Conservation (phyloP, 2,888 invertebrate genomes). For the Agriopis aurantiaria region DNA sequence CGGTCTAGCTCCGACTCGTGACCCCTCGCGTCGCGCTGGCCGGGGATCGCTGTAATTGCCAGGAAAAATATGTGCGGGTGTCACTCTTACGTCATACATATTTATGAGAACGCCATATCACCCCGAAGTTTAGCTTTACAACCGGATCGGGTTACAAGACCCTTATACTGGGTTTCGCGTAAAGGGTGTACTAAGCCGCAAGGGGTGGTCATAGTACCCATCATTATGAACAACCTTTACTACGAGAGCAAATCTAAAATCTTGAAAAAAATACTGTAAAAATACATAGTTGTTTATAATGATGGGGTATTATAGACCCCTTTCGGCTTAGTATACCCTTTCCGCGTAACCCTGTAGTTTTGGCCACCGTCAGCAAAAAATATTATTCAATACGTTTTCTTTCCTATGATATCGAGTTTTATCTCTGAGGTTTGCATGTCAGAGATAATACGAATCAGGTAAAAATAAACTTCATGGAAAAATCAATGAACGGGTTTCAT, state of each 20-base stretch:
- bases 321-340: background rate
- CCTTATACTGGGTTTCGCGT: too few species aligned
- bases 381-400: constrained; percentile 23
- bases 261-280: too few species aligned
- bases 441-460: background rate
- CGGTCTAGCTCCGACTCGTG: constrained; percentile 18
- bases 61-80: constrained; percentile 19
- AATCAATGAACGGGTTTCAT: too few species aligned
- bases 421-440: background rate
- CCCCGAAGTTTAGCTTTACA: constrained; percentile 15
- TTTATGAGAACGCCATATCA: constrained; percentile 26
- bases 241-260: too few species aligned
- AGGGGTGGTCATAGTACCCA: too few species aligned
- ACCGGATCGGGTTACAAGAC: too few species aligned
- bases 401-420: constrained; percentile 9
- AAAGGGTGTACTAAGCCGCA: background rate
- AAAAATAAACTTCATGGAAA: background rate
- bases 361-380: constrained; percentile 7
- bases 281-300: too few species aligned
- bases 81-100: constrained; percentile 26
- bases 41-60: constrained; percentile 37
- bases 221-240: too few species aligned
- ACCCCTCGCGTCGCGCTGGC: constrained; percentile 39
- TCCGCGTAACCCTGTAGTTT: background rate
- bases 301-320: too few species aligned